phyloP scores from a whole-genome alignment of 30 jellyfish, hydroid and myxozoan genomes.

The Hydractinia echinata region DNA sequence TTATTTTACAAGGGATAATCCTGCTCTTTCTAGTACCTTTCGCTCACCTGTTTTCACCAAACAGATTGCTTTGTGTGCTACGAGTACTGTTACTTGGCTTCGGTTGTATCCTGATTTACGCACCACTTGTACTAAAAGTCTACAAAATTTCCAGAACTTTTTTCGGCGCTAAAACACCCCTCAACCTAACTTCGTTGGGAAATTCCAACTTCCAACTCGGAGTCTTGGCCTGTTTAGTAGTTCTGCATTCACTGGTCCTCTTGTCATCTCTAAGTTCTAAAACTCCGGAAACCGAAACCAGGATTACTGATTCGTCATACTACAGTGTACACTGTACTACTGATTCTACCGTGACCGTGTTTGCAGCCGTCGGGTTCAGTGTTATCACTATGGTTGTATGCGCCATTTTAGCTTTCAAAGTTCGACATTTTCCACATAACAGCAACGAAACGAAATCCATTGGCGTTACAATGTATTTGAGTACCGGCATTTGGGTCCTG shows the following conservation, averaged over 20 bases:
- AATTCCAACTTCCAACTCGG: too few relatives aligned
- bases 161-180: background rate
- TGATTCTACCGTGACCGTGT: too few relatives aligned
- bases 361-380: too few relatives aligned
- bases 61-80: background rate
- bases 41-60: background rate
- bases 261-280: too few relatives aligned
- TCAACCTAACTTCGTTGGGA: too few relatives aligned
- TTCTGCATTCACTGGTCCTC: too few relatives aligned
- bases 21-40: background rate
- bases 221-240: too few relatives aligned
- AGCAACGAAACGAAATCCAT: slow-evolving; percentile 9
- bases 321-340: too few relatives aligned
- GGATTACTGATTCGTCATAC: too few relatives aligned
- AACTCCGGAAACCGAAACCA: too few relatives aligned
- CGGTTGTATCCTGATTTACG: background rate
- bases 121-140: background rate
- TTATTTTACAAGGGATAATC: background rate
- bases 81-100: background rate
- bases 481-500: background rate
- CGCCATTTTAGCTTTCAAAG: background rate
- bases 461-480: background rate
- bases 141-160: background rate
- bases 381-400: background rate
- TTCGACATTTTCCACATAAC: slow-evolving; percentile 16